Base-by-base conservation (phyloP, 2,888 invertebrate species). In the Gibbula magus region DNA sequence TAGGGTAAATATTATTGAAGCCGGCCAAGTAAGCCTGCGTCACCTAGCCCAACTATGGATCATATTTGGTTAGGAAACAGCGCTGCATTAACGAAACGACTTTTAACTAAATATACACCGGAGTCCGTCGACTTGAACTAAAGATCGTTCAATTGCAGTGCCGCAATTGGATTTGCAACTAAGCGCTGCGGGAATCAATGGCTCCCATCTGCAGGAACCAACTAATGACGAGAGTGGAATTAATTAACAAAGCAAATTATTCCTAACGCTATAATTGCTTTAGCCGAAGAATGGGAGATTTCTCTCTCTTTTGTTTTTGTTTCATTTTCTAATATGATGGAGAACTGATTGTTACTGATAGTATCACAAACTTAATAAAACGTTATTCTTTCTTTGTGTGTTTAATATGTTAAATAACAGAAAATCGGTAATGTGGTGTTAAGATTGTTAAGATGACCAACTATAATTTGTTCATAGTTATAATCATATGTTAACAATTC, bases 221-320 rank as follows among this genome's bases (percentile, higher is more conserved):
- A 29, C 61, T 29, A 29, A 29, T 29, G 29, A 29, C 29, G 25
- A 10, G 61, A 61, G 61, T 29, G 29, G 22, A 61, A 61, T 61
- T 61, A 61, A 61, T 61, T 61, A 61, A 61, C 61, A 61, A 61
- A 61, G 61, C 61, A 61, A 61, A 61, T 61, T 61, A 61, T 61
- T 61, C 29, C 61, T 18, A 61, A 61, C 29, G 25, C 61, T 13
- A 18, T 61, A 61, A 61, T 61, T 61, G 61, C 29, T 61, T 61
- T 61, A n/a, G 61, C 0, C 18, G 61, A 61, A 61, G 29, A 29
- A 29, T 25, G n/a, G 29, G 61, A 54, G 61, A 61, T 61, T 61
- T 61, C 61, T 29, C 29, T 22, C 10, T 45, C 45, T 45, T 45
- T 45, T 45, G 45, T 45, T 45, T 45, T 45, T 7, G 45, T 45